These are phyloP conservation scores for Austrofundulus limnaeus DNA, from an alignment of 2,113 vertebrate genomes.

Conservation along the genomic window DNA sequence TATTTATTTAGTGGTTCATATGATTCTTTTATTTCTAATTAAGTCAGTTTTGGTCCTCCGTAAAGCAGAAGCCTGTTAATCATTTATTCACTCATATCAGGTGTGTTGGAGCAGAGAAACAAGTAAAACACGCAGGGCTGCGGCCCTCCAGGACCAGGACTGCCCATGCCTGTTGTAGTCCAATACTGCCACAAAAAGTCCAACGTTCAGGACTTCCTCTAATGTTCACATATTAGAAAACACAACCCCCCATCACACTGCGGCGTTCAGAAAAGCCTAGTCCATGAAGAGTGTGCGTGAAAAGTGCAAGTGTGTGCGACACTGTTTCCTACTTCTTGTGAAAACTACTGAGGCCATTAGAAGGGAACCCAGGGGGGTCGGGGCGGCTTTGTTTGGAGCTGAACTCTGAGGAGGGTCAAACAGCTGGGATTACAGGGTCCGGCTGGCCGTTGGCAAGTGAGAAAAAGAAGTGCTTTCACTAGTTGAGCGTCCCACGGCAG, in stretches of 20 bases:
- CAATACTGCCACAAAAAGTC: constrained; percentile 42
- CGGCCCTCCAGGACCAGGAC: too few species aligned
- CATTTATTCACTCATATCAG: too few species aligned
- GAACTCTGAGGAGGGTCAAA: constrained; percentile 3
- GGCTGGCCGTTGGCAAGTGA: constrained; percentile 6
- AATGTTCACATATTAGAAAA: constrained; percentile 2
- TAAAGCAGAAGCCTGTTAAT: too few species aligned
- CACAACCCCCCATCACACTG: constrained; percentile 22
- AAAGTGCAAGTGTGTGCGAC: constrained; percentile 67
- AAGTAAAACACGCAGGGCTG: too few species aligned
- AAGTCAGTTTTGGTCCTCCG: too few species aligned
- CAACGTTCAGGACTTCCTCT: constrained; percentile 5
- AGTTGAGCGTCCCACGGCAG: constrained; percentile 93
- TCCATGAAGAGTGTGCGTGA: constrained; percentile 38
- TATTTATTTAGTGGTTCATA: too few species aligned
- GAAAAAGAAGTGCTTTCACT: constrained; percentile 18
- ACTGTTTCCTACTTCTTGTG: constrained; percentile 50
- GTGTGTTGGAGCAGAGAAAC: too few species aligned
- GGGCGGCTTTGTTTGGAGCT: constrained; percentile 20
- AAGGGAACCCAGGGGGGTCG: not conserved
- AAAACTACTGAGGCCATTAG: constrained; percentile 5
- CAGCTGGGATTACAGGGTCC: not conserved
- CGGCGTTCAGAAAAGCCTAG: constrained; percentile 14
- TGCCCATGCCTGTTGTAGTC: not conserved
- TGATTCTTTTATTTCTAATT: too few species aligned